Percentiles rank a stretch among this genome's conserved stretches.
These are phyloP conservation scores for Embiotoca jacksoni DNA, from an alignment of 2,113 vertebrate genomes.

Conservation along the genomic window DNA sequence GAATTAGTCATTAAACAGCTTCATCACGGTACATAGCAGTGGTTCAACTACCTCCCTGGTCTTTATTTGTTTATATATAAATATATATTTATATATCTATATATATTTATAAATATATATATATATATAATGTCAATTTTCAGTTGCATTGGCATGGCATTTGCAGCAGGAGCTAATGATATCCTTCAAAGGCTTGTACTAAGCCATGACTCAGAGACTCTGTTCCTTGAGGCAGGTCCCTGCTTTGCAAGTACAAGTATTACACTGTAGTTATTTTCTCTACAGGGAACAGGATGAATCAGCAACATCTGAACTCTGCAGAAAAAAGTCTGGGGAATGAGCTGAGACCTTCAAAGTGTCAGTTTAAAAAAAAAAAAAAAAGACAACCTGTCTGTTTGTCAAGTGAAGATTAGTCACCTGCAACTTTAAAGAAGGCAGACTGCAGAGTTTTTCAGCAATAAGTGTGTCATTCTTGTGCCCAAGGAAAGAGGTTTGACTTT, in stretches of 20 bases:
- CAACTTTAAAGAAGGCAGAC: constrained; percentile 49
- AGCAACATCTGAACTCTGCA: constrained; percentile 61
- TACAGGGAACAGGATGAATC: constrained; percentile 62
- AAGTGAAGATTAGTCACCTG: constrained; percentile 64
- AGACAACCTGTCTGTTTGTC: constrained; percentile 60
- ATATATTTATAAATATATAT: too few relatives aligned
- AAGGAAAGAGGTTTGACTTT: constrained; percentile 60
- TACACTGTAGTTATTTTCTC: constrained; percentile 60
- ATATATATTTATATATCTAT: too few relatives aligned
- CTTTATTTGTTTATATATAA: constrained; percentile 2
- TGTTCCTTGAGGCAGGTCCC: constrained; percentile 45
- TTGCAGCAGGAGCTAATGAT: constrained; percentile 51
- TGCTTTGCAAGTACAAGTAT: constrained; percentile 57
- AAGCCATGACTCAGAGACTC: constrained; percentile 55
- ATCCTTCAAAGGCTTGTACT: constrained; percentile 58
- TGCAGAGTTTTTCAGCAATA: constrained; percentile 40
- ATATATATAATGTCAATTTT: constrained; percentile 22
- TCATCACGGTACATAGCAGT: neutral
- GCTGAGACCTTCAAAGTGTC: constrained; percentile 65
- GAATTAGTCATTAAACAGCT: constrained; percentile 9
- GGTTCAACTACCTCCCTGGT: neutral
- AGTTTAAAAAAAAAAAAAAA: constrained; percentile 21
- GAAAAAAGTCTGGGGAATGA: constrained; percentile 47
- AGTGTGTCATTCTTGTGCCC: constrained; percentile 56
- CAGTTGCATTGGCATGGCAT: constrained; percentile 30